Base-by-base conservation (phyloP, 2,113 vertebrate genomes). In the Aythya baeri region DNA sequence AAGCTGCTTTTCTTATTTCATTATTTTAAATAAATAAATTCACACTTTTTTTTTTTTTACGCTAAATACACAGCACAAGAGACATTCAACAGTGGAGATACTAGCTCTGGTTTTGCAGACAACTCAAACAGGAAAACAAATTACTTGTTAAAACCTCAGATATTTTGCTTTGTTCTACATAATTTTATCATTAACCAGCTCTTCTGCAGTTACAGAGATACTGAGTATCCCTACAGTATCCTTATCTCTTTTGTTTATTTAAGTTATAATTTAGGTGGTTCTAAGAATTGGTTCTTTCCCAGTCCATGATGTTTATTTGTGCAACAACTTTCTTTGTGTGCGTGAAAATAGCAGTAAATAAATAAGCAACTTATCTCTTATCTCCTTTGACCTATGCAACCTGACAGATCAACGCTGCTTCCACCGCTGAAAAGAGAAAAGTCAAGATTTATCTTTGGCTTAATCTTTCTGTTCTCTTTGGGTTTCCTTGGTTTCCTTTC, bases 11-110 rank as follows among this genome's bases (percentile, higher is more conserved):
- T 87, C 72, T 52, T 77, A 77, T 80, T 85, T 93, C 36, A 86
- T 91, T 77, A 80, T 80, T 85, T 93, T 36, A 88, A 94, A 59
- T 57, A 32, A 74, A 43, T 38, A n/a, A 36, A 86, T 87, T 93
- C 83, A 73, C 13, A 83, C 80, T 88, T 91, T 73, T 61, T 92
- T 88, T 41, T 41, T 91, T 79, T 61, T 93, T 36, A 44, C 79
- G 87, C 87, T 94, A 96, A 96, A 86, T 44, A 58, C 18, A 84
- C 65, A 71, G 90, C 86, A 87, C 68, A 49, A 87, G 55, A 71
- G 62, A 66, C 76, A 54, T 52, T 57, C 82, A 82, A 76, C 61
- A 67, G 85, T 92, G 93, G 62, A 91, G 62, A 52, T 59, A 17
- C 50, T 75, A 38, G 74, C 75, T 94, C 81, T 82, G 78, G 36